Evolutionary conservation across 2,888 invertebrate species (phyloP), one percentile per base, ranked within the genome.

Genomic region (Nomada lathburiana): DNA sequence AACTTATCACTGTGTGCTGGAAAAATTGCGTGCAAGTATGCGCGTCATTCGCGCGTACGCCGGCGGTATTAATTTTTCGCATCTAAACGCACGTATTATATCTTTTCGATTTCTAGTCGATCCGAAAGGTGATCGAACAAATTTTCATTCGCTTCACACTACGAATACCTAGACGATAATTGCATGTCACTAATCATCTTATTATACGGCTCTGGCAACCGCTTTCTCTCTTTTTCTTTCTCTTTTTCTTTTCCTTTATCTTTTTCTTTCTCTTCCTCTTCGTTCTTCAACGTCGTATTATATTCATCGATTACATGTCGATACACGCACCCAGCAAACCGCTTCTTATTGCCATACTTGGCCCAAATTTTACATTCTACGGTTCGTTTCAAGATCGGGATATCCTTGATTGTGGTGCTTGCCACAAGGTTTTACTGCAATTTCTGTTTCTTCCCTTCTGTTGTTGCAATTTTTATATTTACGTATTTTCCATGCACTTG

Each of bases 81-180:
- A 47, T 47, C 16, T 16, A 47, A 47, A 16, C 16, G 16, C 47
- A 47, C 47, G 47, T 47, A 47, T 16, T 13, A 47, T 47, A 47
- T 16, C 47, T 16, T 47, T 16, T 47, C 47, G 47, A 16, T 47
- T 47, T 47, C 16, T 16, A 10, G 7, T 44, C 26, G 11, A 7
- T 3, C 23, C 5, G 3, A 23, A 55, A 7, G 7, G 44, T 11
- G 42, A 23, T 16, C n/a, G 13, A n/a, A 42, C 0, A 55, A 74
- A 26, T 72, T 76, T 84, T 86, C 88, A 87, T 88, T 90, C 83
- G 86, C 90, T 90, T 92, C 89, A 86, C 88, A 88, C 86, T 82
- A 73, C 87, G 82, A 72, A 83, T 75, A 86, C 75, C 77, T 85
- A 89, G 85, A 83, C 83, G 85, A 80, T 89, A 89, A 86, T 86